phyloP scores from a whole-genome alignment of 2,797 vertebrate species.

The Myiotriccus ornatus region DNA sequence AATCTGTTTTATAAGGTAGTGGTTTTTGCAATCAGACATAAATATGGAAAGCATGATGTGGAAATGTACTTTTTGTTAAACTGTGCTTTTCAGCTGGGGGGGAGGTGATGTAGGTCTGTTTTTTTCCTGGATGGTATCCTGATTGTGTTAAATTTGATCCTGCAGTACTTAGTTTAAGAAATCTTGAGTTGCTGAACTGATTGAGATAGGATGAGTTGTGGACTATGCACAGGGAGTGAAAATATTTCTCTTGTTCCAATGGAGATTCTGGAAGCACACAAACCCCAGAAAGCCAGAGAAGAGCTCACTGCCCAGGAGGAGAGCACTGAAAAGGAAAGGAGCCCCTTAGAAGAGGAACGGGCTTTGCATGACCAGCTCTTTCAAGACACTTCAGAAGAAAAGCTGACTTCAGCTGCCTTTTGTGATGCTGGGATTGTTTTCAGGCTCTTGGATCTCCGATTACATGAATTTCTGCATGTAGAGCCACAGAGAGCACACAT shows the following conservation, averaged over 20 bases:
- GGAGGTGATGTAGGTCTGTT: not conserved
- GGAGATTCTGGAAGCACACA: not conserved
- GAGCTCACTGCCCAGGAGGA: not conserved
- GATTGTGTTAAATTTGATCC: not conserved
- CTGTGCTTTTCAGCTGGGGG: not conserved
- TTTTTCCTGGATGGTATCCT: not conserved
- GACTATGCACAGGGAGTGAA: conserved; percentile 25
- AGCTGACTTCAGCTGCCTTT: conserved; percentile 36
- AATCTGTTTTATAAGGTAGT: not conserved
- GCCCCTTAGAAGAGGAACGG: not conserved
- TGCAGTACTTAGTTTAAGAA: not conserved
- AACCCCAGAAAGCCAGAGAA: not conserved
- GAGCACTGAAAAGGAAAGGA: conserved; percentile 1
- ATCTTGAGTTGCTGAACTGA: not conserved
- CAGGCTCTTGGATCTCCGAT: conserved; percentile 25
- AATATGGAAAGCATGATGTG: not conserved
- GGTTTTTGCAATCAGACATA: not conserved
- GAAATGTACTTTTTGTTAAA: not conserved
- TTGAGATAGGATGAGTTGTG: not conserved
- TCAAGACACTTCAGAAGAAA: conserved; percentile 24
- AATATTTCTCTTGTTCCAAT: not conserved
- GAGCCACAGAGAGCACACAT: not conserved
- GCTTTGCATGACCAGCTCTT: not conserved
- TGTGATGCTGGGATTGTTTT: conserved; percentile 14
- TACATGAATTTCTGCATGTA: not conserved